A percentile compares a stretch with the other conserved stretches of the same genome.
phyloP scores from a whole-genome alignment of 2,888 invertebrate species.

The Litoditis marina region DNA sequence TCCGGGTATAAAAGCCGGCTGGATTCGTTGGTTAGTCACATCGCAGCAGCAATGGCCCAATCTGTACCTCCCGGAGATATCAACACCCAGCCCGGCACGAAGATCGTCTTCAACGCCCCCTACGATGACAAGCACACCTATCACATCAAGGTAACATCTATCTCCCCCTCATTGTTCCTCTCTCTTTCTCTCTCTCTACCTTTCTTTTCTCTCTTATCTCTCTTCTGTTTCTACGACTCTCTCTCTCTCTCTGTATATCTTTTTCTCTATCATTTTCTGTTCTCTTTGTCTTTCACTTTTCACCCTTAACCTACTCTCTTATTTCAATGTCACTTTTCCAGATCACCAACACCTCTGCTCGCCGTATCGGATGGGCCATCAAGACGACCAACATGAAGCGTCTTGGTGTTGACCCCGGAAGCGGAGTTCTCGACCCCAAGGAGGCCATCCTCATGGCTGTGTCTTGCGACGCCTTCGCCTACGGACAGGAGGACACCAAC shows the following conservation, averaged over 20 bases:
- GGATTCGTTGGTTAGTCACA: too few relatives aligned
- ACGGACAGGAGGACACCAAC: conserved; percentile 41
- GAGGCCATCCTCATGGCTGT: conserved; percentile 39
- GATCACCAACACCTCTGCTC: conserved; percentile 34
- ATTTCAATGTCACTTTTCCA: not conserved
- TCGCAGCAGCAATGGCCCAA: conserved; percentile 22
- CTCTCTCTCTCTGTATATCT: not conserved
- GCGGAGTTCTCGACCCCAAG: conserved; percentile 49
- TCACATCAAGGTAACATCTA: conserved; percentile 32
- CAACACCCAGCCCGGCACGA: conserved; percentile 34
- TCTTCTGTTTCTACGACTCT: conserved; percentile 5
- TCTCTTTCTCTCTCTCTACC: conserved; percentile 2
- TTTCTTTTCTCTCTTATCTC: conserved; percentile 2
- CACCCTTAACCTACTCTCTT: not conserved
- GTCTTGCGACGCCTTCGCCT: conserved; percentile 53
- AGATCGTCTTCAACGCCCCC: conserved; percentile 49
- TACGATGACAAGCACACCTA: conserved; percentile 47
- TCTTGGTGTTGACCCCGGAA: conserved; percentile 43
- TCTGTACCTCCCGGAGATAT: conserved; percentile 39
- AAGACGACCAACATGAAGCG: conserved; percentile 52
- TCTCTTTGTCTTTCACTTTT: not conserved
- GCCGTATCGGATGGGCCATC: conserved; percentile 46
- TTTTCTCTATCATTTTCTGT: not conserved
- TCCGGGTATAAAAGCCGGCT: too few relatives aligned
- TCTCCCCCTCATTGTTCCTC: not conserved